Evolutionary conservation across 2,113 vertebrate species (phyloP), one percentile per base, ranked within the genome.

Genomic region (Phylloscopus whistleri): DNA sequence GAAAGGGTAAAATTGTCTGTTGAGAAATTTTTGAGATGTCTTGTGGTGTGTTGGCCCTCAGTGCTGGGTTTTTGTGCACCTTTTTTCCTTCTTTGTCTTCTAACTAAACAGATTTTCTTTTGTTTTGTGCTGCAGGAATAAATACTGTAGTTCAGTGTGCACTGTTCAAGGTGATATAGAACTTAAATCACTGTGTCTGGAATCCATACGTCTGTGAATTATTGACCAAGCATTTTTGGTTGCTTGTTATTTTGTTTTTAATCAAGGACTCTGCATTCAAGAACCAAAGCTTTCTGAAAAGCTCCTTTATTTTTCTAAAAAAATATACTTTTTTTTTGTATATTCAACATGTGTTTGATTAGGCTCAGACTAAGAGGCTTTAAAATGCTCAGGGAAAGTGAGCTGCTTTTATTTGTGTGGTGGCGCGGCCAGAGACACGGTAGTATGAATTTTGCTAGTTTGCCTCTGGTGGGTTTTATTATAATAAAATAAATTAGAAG

Each of bases 401-500:
- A 59, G 7, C 56, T 5, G 1, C 39, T 85, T 90, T 92, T 37
- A 37, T 80, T 66, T 77, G 10, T 69, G 11, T 51, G 21, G 28
- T 37, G n/a, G 11, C 49, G 58, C 22, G n/a, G 6, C 43, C 16
- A 41, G 55, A 23, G 26, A 51, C 13, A 21, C 2, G 3, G 55
- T 46, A 43, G 13, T 52, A 77, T n/a, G 53, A 73, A 31, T 92
- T 88, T 53, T 90, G 23, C 75, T 90, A 11, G 76, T 93, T 84
- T 85, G 63, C 63, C 79, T 85, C 26, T 0, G 1, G 55, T 90
- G 35, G 11, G 21, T 93, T 73, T 92, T 80, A 59, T 67, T 80
- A 63, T 53, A 87, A 74, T 81, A 62, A 93, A 94, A 92, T 74
- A 92, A 92, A 93, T 90, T 69, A 66, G 39, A 44, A 70, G 48